phyloP scores from a whole-genome alignment of 2,113 vertebrate species.

The Mormoops blainvillei region DNA sequence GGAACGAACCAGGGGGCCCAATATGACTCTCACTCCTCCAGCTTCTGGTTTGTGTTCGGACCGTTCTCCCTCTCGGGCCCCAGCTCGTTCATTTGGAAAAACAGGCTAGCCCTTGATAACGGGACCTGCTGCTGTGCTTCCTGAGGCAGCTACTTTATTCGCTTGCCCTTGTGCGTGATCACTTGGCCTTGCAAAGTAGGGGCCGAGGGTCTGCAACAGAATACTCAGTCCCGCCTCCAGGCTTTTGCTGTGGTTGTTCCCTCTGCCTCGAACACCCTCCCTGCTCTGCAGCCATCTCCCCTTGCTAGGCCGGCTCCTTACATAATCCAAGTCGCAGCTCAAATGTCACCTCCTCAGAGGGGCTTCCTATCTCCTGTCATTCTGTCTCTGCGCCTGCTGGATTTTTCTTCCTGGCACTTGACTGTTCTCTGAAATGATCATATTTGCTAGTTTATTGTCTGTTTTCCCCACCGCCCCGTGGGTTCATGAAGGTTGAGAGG shows the following conservation, averaged over 20 bases:
- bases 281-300: rapidly evolving
- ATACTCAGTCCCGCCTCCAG: neutral
- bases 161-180: neutral
- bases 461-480: neutral
- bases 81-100: neutral
- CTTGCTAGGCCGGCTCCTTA: neutral
- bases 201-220: neutral
- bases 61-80: neutral
- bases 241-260: neutral
- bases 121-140: rapidly evolving
- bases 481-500: neutral
- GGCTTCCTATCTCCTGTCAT: neutral
- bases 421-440: neutral
- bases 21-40: neutral
- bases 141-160: neutral
- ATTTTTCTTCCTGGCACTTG: neutral
- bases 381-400: neutral
- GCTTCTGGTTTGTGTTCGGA: neutral
- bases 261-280: neutral
- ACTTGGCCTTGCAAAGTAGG: neutral
- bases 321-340: neutral
- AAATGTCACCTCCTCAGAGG: neutral
- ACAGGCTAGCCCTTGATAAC: neutral
- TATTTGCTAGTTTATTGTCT: neutral
- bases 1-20: neutral